Conservation (phyloP, 2,888 invertebrate genomes). For the Ferrisia virgata region DNA sequence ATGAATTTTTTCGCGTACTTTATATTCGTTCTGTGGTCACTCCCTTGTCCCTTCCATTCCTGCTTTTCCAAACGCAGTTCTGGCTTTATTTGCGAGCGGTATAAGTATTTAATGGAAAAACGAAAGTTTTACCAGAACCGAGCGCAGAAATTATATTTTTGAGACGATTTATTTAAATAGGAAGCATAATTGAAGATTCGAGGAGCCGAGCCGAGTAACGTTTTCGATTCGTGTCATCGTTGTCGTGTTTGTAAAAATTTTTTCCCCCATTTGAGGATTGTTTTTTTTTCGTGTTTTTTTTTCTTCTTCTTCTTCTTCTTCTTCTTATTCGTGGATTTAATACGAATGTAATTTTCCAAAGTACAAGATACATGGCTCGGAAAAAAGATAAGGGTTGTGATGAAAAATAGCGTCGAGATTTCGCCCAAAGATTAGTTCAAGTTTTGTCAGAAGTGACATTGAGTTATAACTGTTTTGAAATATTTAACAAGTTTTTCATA, state of each 20-base stretch:
- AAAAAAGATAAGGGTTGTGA: neutral
- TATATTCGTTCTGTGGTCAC: neutral
- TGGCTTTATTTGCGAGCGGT: neutral
- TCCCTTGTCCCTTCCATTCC: neutral
- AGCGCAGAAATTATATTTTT: conserved; percentile 7
- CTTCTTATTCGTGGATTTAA: too few relatives aligned
- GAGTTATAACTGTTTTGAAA: neutral
- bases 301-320: too few relatives aligned
- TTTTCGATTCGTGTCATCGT: neutral
- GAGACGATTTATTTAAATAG: conserved; percentile 11
- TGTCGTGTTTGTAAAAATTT: neutral
- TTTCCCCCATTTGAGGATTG: neutral
- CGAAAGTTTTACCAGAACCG: neutral
- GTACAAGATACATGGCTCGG: too few relatives aligned
- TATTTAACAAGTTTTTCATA: neutral
- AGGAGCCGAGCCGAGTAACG: too few relatives aligned
- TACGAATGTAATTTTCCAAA: too few relatives aligned
- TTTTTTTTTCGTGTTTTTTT: neutral
- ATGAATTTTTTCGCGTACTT: neutral
- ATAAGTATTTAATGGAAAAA: neutral
- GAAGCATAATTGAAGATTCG: conserved; percentile 4
- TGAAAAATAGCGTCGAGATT: neutral
- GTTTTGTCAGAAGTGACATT: neutral
- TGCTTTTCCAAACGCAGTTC: too few relatives aligned
- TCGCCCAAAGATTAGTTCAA: neutral